Percentiles rank a stretch among this genome's conserved stretches.
Conservation (phyloP, 2,888 invertebrate species). For the Chrysolina oricalcia region DNA sequence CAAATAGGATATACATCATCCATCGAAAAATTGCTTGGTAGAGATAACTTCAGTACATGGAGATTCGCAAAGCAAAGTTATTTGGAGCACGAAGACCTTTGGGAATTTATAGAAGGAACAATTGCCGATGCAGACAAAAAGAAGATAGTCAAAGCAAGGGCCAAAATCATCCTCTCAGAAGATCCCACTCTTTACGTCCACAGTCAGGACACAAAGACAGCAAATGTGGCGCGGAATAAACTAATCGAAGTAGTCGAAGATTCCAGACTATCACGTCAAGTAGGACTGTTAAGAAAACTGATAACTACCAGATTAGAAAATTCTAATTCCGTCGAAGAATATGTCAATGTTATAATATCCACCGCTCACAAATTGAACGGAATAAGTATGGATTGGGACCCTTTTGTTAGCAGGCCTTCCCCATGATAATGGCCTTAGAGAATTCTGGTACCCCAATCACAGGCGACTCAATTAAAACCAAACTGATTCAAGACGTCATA, state of each 20-base stretch:
- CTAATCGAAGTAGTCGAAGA: not conserved
- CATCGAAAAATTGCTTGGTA: not conserved
- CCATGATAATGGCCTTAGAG: not conserved
- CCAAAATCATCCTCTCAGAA: not conserved
- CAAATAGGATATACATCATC: no score
- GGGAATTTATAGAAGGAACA: not conserved
- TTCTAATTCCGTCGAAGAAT: conserved; percentile 26
- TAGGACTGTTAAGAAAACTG: conserved; percentile 66
- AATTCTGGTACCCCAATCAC: not conserved
- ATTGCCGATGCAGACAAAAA: not conserved
- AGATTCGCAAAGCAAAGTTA: conserved; percentile 3
- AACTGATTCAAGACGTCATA: not conserved
- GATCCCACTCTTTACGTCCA: no score
- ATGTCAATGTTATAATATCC: no score
- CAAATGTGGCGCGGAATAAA: not conserved
- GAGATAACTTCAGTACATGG: not conserved
- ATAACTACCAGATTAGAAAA: conserved; percentile 89
- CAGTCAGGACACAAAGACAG: not conserved
- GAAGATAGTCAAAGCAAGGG: no score
- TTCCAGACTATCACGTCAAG: not conserved
- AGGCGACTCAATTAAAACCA: not conserved
- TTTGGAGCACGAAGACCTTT: not conserved
- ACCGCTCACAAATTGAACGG: not conserved
- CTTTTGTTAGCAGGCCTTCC: not conserved
- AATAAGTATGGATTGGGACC: not conserved